A percentile compares a stretch with the other conserved stretches of the same genome.
Conservation (phyloP, 2,888 invertebrate genomes). For the Hoplodrina blanda region DNA sequence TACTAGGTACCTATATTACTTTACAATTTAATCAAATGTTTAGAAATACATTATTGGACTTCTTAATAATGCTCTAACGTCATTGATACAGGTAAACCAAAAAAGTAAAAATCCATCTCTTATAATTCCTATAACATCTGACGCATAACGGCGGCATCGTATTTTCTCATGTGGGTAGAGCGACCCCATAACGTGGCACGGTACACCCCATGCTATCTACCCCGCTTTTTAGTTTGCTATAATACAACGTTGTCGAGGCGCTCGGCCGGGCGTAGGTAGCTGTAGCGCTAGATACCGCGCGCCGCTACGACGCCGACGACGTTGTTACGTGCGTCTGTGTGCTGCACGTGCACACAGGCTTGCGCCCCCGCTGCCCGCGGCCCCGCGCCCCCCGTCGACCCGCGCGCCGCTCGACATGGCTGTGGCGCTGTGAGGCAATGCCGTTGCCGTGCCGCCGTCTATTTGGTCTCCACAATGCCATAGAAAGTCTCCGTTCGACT, state of each 20-base stretch:
- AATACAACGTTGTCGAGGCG: slow-evolving; percentile 74
- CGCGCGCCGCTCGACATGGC: slow-evolving; percentile 81
- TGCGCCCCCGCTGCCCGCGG: slow-evolving; percentile 62
- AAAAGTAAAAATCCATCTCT: slow-evolving; percentile 19
- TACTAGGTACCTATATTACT: neutral
- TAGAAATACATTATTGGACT: neutral
- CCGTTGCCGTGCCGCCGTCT: slow-evolving; percentile 88
- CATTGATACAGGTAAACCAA: slow-evolving; percentile 1
- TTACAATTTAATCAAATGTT: slow-evolving; percentile 4
- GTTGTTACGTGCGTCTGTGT: slow-evolving; percentile 81
- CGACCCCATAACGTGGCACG: slow-evolving; percentile 74
- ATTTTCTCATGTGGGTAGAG: slow-evolving; percentile 66
- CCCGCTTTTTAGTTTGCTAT: slow-evolving; percentile 81
- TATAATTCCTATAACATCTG: slow-evolving; percentile 47
- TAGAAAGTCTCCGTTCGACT: slow-evolving; percentile 89
- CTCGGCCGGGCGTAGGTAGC: slow-evolving; percentile 80
- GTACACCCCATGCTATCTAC: slow-evolving; percentile 83
- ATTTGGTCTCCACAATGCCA: slow-evolving; percentile 89
- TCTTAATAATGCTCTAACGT: neutral
- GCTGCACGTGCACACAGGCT: slow-evolving; percentile 75
- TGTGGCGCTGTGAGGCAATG: slow-evolving; percentile 88
- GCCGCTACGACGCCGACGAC: slow-evolving; percentile 78
- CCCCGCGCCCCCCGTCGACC: slow-evolving; percentile 63
- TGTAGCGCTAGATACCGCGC: slow-evolving; percentile 85
- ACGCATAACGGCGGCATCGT: slow-evolving; percentile 46